phyloP scores from a whole-genome alignment of 2,113 vertebrate genomes.

The Tenebrosternarchus preto region DNA sequence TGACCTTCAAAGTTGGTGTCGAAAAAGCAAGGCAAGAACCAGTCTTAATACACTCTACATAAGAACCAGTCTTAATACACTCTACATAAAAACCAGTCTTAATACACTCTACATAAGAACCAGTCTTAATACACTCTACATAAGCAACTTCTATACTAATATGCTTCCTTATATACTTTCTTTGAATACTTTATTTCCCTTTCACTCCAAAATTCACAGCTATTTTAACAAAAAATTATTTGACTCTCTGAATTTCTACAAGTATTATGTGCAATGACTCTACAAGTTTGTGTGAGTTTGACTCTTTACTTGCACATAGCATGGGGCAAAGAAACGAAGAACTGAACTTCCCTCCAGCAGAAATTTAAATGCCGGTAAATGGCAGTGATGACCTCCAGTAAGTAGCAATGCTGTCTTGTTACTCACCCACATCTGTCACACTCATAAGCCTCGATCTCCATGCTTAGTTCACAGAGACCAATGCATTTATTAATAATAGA shows the following conservation, averaged over 20 bases:
- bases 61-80: too few species aligned
- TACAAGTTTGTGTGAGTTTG: not conserved
- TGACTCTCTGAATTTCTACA: too few species aligned
- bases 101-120: too few species aligned
- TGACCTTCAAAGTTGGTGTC: not conserved
- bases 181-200: too few species aligned
- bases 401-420: not conserved
- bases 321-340: not conserved
- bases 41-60: too few species aligned
- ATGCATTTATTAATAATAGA: constrained; percentile 1
- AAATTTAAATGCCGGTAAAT: not conserved
- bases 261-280: not conserved
- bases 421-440: not conserved
- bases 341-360: not conserved
- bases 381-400: not conserved
- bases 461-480: not conserved
- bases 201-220: too few species aligned
- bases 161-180: too few species aligned
- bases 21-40: not conserved
- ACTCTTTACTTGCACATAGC: not conserved
- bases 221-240: not conserved
- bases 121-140: too few species aligned
- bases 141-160: too few species aligned
- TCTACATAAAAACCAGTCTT: too few species aligned
- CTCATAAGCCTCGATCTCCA: not conserved